Evolutionary conservation across 2,113 vertebrate species (phyloP), one percentile per base, ranked within the genome.

Genomic region (Rhabdornis inornatus): DNA sequence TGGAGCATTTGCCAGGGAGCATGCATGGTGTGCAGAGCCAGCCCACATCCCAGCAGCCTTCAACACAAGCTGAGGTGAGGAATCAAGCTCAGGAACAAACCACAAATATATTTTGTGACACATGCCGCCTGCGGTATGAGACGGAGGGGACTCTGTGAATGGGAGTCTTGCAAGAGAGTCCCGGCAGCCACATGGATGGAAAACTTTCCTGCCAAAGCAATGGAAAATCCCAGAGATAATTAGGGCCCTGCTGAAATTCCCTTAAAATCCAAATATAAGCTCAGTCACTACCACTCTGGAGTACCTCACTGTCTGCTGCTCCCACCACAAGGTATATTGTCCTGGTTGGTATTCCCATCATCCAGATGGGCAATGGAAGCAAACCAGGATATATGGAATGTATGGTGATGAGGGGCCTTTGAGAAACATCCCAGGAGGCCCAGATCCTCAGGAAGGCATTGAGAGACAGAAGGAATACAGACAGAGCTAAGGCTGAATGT

Each of bases 81-180:
- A 83, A 85, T 24, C 6, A 7, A 87, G 57, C 69, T 65, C 21
- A 2, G 70, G 83, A 95, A 69, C 15, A 47, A 52, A 84, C 82
- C 61, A 82, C 79, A n/a, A 57, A 49, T 79, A 4, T 55, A 45
- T 95, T 70, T 42, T 9, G 45, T 90, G 93, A 61, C 45, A 44
- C 0, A 0, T 0, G 0, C 31, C 0, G 5, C 87, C 75, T 80
- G 61, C 0, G 0, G 66, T 72, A 55, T 64, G 83, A 92, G 88
- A 92, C 8, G 0, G 65, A 88, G 33, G 65, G 60, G 61, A 39
- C 49, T 56, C 72, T 53, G 76, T 70, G 89, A 89, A 83, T 16
- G 33, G 28, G 42, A 89, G 81, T 61, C 89, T 79, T 84, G 84
- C 74, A 87, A 13, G 65, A 21, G 18, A 82, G 21, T 63, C 76